Evolutionary conservation across 2,113 vertebrate species (phyloP), one percentile per base, ranked within the genome.

Genomic region (Chamaetylas fuelleborni): DNA sequence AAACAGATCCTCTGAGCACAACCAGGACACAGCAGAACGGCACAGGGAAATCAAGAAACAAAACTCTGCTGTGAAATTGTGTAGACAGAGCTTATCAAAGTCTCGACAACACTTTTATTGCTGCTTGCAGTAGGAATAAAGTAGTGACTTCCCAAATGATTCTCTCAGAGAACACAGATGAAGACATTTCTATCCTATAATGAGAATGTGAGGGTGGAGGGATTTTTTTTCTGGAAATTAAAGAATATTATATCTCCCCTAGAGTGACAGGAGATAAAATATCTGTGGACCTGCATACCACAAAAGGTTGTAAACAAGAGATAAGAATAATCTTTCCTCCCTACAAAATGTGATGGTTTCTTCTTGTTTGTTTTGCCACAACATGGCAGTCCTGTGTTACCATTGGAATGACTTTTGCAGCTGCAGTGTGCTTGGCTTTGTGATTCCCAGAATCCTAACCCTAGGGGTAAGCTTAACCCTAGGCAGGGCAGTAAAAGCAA

Each of bases 1-100:
- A 86, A 95, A 84, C 73, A 85, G 50, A 91, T 54, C 87, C 50
- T 91, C 48, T 64, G 53, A 91, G 89, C 73, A 70, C 78, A 70
- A 19, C 45, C 40, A 82, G 77, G 73, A 69, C 50, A 13, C 14
- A 14, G 61, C 62, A 79, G 76, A 67, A 69, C 0, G 1, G 72
- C 53, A 3, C 61, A 38, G 53, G 45, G 86, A 86, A 69, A 90
- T 38, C 33, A 83, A 82, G 71, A 70, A 76, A 57, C 67, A 66
- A 45, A 94, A 50, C 14, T 83, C 69, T 50, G 91, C 51, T 48
- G 17, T 64, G 69, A 56, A 94, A 84, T 38, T 25, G 31, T 18
- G 36, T 65, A 94, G 88, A 77, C 47, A 31, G 1, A 64, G 58
- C 66, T 95, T 77, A 93, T 80, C 82, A 88, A 94, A 95, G 74